Evolutionary conservation across 2,113 vertebrate species (phyloP).

Genomic region (Eulemur macaco): DNA sequence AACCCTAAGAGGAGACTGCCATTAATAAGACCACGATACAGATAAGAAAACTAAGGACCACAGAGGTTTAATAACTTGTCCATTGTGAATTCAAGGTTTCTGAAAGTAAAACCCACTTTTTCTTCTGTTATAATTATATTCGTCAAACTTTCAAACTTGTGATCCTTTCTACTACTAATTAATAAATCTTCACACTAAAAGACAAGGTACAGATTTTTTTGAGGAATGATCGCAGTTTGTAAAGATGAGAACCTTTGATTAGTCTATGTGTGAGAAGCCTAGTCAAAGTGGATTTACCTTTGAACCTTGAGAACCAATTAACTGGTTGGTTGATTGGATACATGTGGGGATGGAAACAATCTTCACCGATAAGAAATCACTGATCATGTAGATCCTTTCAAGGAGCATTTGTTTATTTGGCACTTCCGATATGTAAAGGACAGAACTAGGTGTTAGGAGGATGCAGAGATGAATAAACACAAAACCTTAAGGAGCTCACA

Average conservation of each 20-base stretch:
- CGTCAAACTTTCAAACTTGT: not conserved
- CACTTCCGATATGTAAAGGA: not conserved
- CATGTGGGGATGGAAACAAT: not conserved
- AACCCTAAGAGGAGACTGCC: not conserved
- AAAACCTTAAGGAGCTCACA: not conserved
- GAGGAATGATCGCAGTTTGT: not conserved
- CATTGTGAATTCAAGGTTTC: not conserved
- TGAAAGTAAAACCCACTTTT: not conserved
- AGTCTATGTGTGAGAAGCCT: not conserved
- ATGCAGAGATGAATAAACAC: not conserved
- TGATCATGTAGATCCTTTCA: not conserved
- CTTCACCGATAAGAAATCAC: not conserved
- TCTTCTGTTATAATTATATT: not conserved
- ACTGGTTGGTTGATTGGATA: not conserved
- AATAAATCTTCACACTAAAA: conserved; percentile 12
- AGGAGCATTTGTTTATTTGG: conserved; percentile 15
- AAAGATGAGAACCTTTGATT: not conserved
- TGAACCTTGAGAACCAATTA: not conserved
- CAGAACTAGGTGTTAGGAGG: not conserved
- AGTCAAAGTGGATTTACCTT: not conserved
- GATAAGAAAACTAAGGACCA: not conserved
- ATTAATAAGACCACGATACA: not conserved
- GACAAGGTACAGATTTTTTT: not conserved
- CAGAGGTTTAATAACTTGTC: not conserved
- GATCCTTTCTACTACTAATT: conserved; percentile 5